These are phyloP conservation scores for Papilio aristodemus DNA, from an alignment of 1,140 invertebrate species.

Conservation along the genomic window DNA sequence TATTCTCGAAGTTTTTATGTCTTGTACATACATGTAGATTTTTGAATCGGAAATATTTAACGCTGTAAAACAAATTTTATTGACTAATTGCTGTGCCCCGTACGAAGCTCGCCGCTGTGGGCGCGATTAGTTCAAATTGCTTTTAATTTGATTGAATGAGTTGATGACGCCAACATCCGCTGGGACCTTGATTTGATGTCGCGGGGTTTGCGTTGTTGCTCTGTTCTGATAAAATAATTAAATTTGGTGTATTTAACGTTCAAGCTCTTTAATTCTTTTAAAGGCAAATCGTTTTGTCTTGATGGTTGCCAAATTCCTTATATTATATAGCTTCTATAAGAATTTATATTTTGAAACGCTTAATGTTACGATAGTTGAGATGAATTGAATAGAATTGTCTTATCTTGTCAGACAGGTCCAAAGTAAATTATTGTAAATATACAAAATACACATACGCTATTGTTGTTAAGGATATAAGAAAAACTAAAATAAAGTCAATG, in stretches of 20 bases:
- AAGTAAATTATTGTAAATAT: not conserved
- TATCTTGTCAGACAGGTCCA: not conserved
- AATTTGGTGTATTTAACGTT: constrained; percentile 5
- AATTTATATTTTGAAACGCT: too few relatives aligned
- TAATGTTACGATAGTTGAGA: too few relatives aligned
- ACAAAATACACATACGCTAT: not conserved
- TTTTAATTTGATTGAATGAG: constrained; percentile 67
- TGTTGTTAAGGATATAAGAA: too few relatives aligned
- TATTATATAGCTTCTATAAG: too few relatives aligned
- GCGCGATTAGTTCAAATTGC: constrained; percentile 61
- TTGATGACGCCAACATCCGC: constrained; percentile 63
- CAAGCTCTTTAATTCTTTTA: not conserved
- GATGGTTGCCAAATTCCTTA: not conserved
- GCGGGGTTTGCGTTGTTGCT: constrained; percentile 36
- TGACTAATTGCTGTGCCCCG: constrained; percentile 57
- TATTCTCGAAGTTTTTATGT: too few relatives aligned
- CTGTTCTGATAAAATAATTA: constrained; percentile 38
- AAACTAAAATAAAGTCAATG: too few relatives aligned
- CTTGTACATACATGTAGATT: not conserved
- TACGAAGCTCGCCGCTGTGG: constrained; percentile 36
- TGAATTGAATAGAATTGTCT: too few relatives aligned
- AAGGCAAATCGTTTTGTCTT: not conserved
- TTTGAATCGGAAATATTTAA: constrained; percentile 29
- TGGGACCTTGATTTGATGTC: constrained; percentile 42
- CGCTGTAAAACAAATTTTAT: constrained; percentile 53